Percentiles rank a stretch among this genome's conserved stretches.
phyloP scores from a whole-genome alignment of 2,797 vertebrate species.

The Pseudotriccus pelzelni region DNA sequence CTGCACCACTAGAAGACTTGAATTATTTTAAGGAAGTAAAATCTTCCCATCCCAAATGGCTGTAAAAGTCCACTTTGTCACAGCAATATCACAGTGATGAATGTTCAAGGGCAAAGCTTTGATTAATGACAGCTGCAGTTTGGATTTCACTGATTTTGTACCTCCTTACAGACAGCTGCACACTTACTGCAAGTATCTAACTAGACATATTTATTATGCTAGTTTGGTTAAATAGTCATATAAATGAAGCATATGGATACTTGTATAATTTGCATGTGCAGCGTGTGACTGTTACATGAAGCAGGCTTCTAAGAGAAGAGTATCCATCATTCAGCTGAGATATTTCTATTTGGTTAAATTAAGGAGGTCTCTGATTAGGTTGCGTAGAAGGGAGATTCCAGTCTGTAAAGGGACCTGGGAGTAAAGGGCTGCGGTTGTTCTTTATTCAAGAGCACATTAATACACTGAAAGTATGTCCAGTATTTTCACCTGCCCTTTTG shows the following conservation, averaged over 20 bases:
- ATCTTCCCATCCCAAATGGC: neutral
- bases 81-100: neutral
- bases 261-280: conserved; percentile 35
- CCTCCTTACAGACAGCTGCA: conserved; percentile 65
- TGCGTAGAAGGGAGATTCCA: neutral
- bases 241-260: conserved; percentile 53
- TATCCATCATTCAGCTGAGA: neutral
- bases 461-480: neutral
- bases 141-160: conserved; percentile 46
- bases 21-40: conserved; percentile 35
- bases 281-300: neutral
- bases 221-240: conserved; percentile 30
- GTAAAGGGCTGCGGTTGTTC: neutral
- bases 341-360: neutral
- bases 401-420: neutral
- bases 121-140: conserved; percentile 65
- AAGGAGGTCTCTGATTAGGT: neutral
- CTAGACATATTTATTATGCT: conserved; percentile 56
- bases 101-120: conserved; percentile 59
- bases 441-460: neutral
- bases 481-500: neutral
- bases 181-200: conserved; percentile 52
- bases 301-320: neutral
- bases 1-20: neutral
- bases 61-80: conserved; percentile 54